Percentiles rank a stretch among this genome's conserved stretches.
Conservation (phyloP, 1,140 invertebrate genomes). For the Calephelis virginiensis region DNA sequence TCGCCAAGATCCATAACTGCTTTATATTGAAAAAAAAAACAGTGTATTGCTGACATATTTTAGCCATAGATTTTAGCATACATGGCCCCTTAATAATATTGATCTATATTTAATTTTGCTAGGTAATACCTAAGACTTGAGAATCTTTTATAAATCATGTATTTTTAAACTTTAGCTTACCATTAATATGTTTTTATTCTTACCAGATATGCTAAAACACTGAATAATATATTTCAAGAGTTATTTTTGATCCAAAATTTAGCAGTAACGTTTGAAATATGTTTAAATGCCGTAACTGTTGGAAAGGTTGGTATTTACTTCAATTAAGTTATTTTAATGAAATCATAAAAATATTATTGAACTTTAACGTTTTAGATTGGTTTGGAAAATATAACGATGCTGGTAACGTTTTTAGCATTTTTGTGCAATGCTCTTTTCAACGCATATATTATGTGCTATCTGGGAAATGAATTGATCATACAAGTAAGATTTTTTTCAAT, state of each 20-base stretch:
- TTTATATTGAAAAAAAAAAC: no score
- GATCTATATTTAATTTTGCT: no score
- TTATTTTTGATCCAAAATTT: slow-evolving; percentile 66
- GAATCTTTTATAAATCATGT: background rate
- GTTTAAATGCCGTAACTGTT: slow-evolving; percentile 60
- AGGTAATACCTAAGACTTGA: no score
- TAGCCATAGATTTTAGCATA: no score
- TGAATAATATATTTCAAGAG: slow-evolving; percentile 54
- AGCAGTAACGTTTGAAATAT: slow-evolving; percentile 60
- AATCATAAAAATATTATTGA: slow-evolving; percentile 3
- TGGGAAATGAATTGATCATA: slow-evolving; percentile 58
- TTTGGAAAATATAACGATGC: slow-evolving; percentile 46
- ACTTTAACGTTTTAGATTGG: slow-evolving; percentile 41
- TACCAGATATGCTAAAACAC: slow-evolving; percentile 50
- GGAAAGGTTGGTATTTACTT: slow-evolving; percentile 44
- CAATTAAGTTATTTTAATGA: slow-evolving; percentile 5
- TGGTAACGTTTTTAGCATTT: slow-evolving; percentile 52
- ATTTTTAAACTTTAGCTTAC: background rate
- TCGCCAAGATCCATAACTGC: no score
- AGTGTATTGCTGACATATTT: no score
- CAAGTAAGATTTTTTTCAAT: slow-evolving; percentile 41
- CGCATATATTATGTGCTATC: slow-evolving; percentile 61
- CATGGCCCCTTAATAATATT: no score
- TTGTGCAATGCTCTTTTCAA: slow-evolving; percentile 50
- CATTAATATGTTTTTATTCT: slow-evolving; percentile 8